Evolutionary conservation across 2,113 vertebrate genomes (phyloP).

Genomic region (Rhea americana): DNA sequence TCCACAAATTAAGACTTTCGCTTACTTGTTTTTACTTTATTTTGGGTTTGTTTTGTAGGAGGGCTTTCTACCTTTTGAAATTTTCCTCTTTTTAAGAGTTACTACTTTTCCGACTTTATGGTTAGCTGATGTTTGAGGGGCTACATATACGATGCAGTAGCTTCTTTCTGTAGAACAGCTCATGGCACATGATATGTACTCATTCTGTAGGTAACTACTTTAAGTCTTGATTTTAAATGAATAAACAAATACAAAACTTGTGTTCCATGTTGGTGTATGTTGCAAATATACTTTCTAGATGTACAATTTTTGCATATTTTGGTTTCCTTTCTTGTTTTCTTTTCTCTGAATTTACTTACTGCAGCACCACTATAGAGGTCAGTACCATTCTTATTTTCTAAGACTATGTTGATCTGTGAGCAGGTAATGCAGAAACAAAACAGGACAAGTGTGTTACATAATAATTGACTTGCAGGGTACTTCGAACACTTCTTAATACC

Average conservation of each 20-base stretch:
- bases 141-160: neutral
- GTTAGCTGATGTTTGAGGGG: neutral
- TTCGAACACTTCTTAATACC: neutral
- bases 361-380: neutral
- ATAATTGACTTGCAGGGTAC: neutral
- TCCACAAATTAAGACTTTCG: neutral
- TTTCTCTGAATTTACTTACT: neutral
- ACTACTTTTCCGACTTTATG: neutral
- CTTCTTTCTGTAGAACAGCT: neutral
- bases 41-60: neutral
- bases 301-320: neutral
- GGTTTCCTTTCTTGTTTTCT: neutral
- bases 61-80: neutral
- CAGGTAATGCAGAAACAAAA: neutral
- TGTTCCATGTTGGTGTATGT: neutral
- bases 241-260: neutral
- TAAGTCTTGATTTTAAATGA: neutral
- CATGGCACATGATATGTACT: neutral
- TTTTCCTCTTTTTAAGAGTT: neutral
- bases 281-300: neutral
- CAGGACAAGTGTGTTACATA: rapidly evolving
- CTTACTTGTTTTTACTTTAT: neutral
- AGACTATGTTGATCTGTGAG: neutral
- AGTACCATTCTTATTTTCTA: neutral
- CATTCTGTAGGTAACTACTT: neutral